These are phyloP conservation scores for Chloroclysta siterata DNA, from an alignment of 2,888 invertebrate species.

Conservation along the genomic window DNA sequence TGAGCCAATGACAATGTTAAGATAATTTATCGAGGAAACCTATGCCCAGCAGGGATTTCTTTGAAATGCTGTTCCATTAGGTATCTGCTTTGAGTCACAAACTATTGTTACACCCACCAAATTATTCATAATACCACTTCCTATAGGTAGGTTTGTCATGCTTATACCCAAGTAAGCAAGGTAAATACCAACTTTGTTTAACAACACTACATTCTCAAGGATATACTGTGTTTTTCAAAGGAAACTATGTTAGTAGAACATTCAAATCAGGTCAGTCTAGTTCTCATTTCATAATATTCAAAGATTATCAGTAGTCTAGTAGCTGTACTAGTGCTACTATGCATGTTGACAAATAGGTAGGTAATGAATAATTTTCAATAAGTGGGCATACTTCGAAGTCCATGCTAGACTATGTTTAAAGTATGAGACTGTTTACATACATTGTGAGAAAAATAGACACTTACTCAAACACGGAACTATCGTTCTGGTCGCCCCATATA, in stretches of 20 bases:
- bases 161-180: not conserved
- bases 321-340: not conserved
- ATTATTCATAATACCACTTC: not conserved
- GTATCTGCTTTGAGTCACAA: not conserved
- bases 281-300: not conserved
- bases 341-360: not conserved
- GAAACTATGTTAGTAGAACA: not conserved
- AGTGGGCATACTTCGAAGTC: too few relatives aligned
- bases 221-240: not conserved
- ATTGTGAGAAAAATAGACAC: constrained; percentile 63
- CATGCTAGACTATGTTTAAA: not conserved
- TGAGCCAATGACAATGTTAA: too few relatives aligned
- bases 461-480: constrained; percentile 99
- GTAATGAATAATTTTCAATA: too few relatives aligned
- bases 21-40: too few relatives aligned
- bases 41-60: too few relatives aligned
- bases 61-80: too few relatives aligned
- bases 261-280: not conserved
- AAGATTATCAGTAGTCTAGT: not conserved
- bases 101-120: not conserved
- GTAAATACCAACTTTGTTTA: not conserved
- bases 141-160: not conserved
- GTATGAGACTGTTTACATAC: not conserved
- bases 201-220: not conserved
- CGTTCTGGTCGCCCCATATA: constrained; percentile 99